Percentiles rank a stretch among this genome's conserved stretches.
These are phyloP conservation scores for Takifugu bimaculatus DNA, from an alignment of 2,113 vertebrate species.

Conservation along the genomic window DNA sequence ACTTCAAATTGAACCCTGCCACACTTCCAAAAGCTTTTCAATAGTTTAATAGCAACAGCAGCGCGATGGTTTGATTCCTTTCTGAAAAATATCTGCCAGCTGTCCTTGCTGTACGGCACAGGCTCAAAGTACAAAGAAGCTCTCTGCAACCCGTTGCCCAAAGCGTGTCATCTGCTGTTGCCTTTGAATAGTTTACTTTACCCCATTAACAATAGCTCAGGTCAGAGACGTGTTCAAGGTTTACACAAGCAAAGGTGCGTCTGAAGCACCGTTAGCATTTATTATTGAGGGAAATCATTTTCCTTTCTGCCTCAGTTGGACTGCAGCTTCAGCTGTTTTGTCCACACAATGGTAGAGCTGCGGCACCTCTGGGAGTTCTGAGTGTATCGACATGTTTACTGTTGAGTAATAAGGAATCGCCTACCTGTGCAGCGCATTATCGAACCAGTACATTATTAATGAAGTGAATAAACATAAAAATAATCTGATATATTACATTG, in stretches of 20 bases:
- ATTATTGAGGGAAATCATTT: slow-evolving; percentile 23
- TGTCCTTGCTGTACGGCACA: slow-evolving; percentile 36
- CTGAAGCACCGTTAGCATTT: slow-evolving; percentile 27
- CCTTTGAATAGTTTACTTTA: slow-evolving; percentile 30
- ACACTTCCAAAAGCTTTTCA: slow-evolving; percentile 28
- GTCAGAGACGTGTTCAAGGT: slow-evolving; percentile 30
- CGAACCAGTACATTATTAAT: too few species aligned
- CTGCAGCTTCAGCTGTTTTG: too few species aligned
- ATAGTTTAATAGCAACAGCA: slow-evolving; percentile 29
- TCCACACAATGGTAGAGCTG: too few species aligned
- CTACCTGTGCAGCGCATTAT: too few species aligned
- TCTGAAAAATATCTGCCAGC: slow-evolving; percentile 38
- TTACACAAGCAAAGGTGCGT: slow-evolving; percentile 28
- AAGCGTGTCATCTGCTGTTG: slow-evolving; percentile 29
- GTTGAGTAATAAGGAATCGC: too few species aligned
- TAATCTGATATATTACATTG: too few species aligned
- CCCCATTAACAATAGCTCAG: slow-evolving; percentile 19
- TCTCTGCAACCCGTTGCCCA: slow-evolving; percentile 34
- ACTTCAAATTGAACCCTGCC: slow-evolving; percentile 12
- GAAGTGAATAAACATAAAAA: too few species aligned
- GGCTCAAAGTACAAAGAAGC: slow-evolving; percentile 42
- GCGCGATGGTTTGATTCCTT: slow-evolving; percentile 19
- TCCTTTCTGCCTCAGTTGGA: too few species aligned
- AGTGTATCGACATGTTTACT: too few species aligned
- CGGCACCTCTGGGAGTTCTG: too few species aligned